phyloP scores from a whole-genome alignment of 1,140 invertebrate species.

The Cydia strobilella region DNA sequence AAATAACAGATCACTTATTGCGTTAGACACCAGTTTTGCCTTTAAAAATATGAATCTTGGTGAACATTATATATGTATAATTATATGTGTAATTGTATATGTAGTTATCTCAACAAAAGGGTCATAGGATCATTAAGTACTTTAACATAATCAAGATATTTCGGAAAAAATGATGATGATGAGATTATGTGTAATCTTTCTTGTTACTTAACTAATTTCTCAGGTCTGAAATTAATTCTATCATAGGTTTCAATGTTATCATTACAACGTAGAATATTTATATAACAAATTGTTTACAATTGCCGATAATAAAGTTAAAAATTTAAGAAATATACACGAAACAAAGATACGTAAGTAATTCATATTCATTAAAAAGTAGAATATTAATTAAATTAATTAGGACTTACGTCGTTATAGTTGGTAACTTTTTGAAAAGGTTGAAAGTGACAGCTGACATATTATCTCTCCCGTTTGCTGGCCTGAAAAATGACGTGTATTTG shows the following conservation, averaged over 20 bases:
- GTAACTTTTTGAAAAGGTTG: neutral
- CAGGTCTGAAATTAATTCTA: neutral
- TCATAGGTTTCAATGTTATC: neutral
- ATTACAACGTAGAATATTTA: neutral
- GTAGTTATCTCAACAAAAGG: no score
- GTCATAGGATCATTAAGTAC: no score
- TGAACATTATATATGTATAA: no score
- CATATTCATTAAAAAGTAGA: neutral
- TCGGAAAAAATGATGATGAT: no score
- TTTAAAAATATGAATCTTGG: no score
- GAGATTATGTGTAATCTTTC: no score
- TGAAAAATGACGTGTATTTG: neutral
- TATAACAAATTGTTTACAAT: neutral
- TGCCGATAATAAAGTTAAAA: neutral
- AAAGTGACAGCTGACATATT: neutral
- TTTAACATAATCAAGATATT: no score
- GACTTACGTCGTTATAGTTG: neutral
- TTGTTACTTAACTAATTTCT: neutral
- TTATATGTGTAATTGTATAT: no score
- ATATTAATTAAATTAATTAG: neutral
- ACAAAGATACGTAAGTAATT: neutral
- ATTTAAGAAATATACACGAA: neutral
- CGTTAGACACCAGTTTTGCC: no score
- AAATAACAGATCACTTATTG: no score
- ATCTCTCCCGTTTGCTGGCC: neutral